Evolutionary conservation across 2,888 invertebrate species (phyloP), one percentile per base, ranked within the genome.

Genomic region (Drosophila incognita): DNA sequence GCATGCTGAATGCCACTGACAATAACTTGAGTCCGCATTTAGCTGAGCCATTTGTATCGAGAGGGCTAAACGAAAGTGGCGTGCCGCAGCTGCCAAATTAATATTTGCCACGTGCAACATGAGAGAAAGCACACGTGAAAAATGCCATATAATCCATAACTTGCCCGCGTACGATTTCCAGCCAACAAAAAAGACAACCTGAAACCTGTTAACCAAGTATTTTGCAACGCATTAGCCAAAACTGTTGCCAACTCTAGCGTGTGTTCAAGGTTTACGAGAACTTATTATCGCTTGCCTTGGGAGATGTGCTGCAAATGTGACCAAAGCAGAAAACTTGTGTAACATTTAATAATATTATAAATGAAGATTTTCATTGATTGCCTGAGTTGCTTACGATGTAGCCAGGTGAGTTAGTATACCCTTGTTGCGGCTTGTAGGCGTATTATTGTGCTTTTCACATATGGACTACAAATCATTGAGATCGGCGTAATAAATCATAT

Each of bases 71-170:
- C 49, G 46, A 56, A 61, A 77, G 63, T 42, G 62, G 51, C 63
- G 7, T 21, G 66, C 18, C 76, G 40, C 73, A 76, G 77, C 75
- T 74, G 75, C 51, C 53, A 78, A 73, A 89, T 87, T 85, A 90
- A 88, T 87, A 88, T 85, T 90, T 81, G 73, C 73, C 87, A 81
- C 90, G 77, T 83, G 85, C 68, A 74, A 56, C 57, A 38, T 69
- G 74, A 38, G 48, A 46, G 49, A 58, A 63, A n/a, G 57, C 40
- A 63, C 69, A 79, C 64, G 67, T 87, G 85, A 86, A 77, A 87
- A 85, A 86, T 86, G 74, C 61, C 75, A 46, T 74, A 79, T 81
- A 87, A 89, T 86, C 83, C 74, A 87, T 89, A 79, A 84, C 52
- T 53, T 36, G 49, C 18, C 56, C 31, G 56, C 67, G 62, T 62